These are phyloP conservation scores for Chelonoidis abingdonii DNA, from an alignment of 2,113 vertebrate species.

Conservation along the genomic window DNA sequence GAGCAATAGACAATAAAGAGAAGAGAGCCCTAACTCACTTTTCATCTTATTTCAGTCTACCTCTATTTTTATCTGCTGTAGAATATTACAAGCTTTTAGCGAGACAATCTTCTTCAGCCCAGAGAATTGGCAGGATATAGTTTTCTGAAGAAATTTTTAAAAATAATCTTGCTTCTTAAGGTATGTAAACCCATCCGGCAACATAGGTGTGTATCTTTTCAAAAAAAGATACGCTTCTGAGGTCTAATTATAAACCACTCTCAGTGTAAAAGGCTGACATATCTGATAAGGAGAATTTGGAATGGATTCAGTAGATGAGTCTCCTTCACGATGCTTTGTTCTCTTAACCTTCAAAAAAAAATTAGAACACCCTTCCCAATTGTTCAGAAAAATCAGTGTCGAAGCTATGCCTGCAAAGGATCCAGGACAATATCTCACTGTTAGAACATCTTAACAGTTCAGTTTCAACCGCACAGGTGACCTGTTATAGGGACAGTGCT, in stretches of 20 bases:
- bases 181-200: background rate
- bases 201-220: background rate
- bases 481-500: background rate
- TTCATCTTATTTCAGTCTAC: background rate
- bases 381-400: background rate
- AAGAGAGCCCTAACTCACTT: background rate
- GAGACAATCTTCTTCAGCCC: background rate
- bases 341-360: background rate
- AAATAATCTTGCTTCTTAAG: background rate
- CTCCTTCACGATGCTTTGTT: background rate
- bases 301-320: accelerated
- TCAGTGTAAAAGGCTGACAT: background rate
- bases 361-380: background rate
- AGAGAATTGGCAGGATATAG: background rate
- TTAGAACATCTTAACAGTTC: background rate
- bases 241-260: background rate
- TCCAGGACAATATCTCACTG: background rate
- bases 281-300: background rate
- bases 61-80: background rate
- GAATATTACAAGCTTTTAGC: background rate
- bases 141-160: background rate
- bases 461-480: background rate
- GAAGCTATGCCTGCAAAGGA: background rate
- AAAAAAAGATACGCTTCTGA: background rate
- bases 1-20: accelerated